Evolutionary conservation across 2,888 invertebrate genomes (phyloP).

Genomic region (Limenitis camilla): DNA sequence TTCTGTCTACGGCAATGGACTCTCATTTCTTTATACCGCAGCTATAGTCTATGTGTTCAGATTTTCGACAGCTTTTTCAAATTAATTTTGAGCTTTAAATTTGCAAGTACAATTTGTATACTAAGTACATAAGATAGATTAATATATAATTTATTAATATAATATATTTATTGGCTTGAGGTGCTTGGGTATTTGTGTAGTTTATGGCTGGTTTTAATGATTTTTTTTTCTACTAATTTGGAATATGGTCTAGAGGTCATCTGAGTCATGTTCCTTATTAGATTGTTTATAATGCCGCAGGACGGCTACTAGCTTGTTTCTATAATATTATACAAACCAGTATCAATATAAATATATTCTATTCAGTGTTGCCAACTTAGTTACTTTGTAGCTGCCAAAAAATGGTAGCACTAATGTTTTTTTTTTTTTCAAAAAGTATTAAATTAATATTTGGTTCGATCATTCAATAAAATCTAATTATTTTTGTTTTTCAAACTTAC

Average conservation of each 20-base stretch:
- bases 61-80: slow-evolving; percentile 27
- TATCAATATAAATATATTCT: too few species aligned
- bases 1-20: too few species aligned
- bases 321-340: background rate
- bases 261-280: too few species aligned
- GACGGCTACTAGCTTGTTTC: slow-evolving; percentile 2
- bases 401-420: too few species aligned
- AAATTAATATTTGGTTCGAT: too few species aligned
- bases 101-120: slow-evolving; percentile 55
- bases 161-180: slow-evolving; percentile 60
- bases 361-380: too few species aligned
- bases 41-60: slow-evolving; percentile 4
- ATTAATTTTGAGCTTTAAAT: slow-evolving; percentile 67
- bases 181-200: slow-evolving; percentile 65
- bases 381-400: too few species aligned
- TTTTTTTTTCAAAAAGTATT: background rate
- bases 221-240: slow-evolving; percentile 4
- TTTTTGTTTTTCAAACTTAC: too few species aligned
- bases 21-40: background rate
- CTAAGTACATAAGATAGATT: slow-evolving; percentile 39
- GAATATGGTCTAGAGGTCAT: too few species aligned
- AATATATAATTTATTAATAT: slow-evolving; percentile 57
- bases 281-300: slow-evolving; percentile 1
- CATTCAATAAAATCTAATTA: too few species aligned
- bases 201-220: slow-evolving; percentile 42